Base-by-base conservation (phyloP, 2,888 invertebrate species). In the Oscheius sp. region DNA sequence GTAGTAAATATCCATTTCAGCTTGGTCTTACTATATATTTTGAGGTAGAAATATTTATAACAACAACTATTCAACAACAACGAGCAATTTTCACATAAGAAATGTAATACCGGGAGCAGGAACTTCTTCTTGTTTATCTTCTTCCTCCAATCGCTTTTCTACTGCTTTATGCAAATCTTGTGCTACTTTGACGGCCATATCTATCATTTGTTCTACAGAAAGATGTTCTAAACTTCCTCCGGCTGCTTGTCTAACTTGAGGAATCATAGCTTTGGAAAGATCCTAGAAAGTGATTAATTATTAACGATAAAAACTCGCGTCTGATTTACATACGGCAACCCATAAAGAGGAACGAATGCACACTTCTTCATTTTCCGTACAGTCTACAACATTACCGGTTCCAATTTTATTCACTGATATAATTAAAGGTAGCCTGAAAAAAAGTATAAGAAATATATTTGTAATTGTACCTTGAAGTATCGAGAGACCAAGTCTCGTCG, bases 371-470 rank as follows among this genome's bases (percentile, higher is more conserved):
- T 75, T 76, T 5, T 78, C 74, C 1, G 79, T 81, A 29, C 82
- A 80, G 66, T 87, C 87, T 12, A 86, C 70, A 9, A 86, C 80
- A 46, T 84, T 84, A 0, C 77, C 73, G 13, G 76, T 75, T 16
- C 87, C 87, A 13, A 87, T 77, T 68, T 83, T 84, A 43, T 78
- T 81, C 16, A 86, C 81, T 1, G 83, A 76, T 0, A 84, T 72
- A 1, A 87, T 72, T 6, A 86, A 56, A 3, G 86, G 86, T 7
- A 80, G 78, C 27, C 83, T 84, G 69, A 25, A 25, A 18, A 35
- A 35, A 6, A 9, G 35, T 35, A 35, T 6, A 35, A 35, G 35
- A 35, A 43, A 43, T 43, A 12, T 7, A 12, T n/a, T n/a, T n/a
- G n/a, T 6, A 53, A 52, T 35, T 18, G 21, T 35, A 66, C 72